Evolutionary conservation across 2,888 invertebrate species (phyloP), one percentile per base, ranked within the genome.

Genomic region (Drosophila incognita): DNA sequence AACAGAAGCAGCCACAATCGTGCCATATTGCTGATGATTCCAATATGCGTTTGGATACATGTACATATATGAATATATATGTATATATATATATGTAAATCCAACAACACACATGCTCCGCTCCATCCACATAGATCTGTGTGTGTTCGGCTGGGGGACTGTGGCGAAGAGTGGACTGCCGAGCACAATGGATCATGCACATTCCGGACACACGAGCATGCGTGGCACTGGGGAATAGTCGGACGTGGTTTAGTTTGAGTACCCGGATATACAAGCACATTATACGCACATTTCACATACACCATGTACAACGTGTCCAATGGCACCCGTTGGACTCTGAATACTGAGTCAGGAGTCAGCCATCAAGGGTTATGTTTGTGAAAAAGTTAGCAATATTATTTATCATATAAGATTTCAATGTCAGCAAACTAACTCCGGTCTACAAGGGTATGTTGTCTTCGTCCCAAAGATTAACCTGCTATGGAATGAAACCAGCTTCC

Each of bases 21-120:
- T 79, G 79, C 79, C 69, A 74, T 76, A 80, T 80, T 70, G 81
- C 69, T 56, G 64, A 35, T 82, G 65, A 82, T 75, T 82, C 57
- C 56, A 71, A 71, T 71, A 75, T 79, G 69, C 64, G 65, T 62
- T 74, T 49, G 48, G 33, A 49, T 66, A 42, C 65, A 75, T 70
- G 56, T 56, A 36, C 31, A 24, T 27, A 36, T 36, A 24, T 27
- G 35, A 36, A 63, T 64, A 42, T 46, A 57, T 29, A 2, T 18
- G 10, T 31, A 18, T 18, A 4, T n/a, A 18, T 51, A 24, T 38
- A 6, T 46, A 31, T 31, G 27, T 51, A 24, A 31, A 31, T 58
- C 49, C 35, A 21, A 21, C n/a, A n/a, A n/a, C 46, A 46, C 46
- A 46, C 46, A 46, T 21, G 46, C 46, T 7, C 38, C 21, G 21